Conservation (phyloP, 2,113 vertebrate species). For the Arvicanthis niloticus region DNA sequence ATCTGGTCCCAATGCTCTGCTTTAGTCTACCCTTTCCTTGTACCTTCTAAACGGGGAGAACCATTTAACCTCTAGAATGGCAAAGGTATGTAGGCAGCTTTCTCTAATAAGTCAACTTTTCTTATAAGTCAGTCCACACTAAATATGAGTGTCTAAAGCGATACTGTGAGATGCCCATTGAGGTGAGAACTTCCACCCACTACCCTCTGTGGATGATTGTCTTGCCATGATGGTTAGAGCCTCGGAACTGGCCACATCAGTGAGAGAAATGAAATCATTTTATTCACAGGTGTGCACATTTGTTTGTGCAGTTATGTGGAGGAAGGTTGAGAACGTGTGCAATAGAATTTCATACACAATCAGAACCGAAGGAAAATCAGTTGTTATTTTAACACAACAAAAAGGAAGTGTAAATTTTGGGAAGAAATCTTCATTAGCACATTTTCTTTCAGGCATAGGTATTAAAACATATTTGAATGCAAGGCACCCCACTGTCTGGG, state of each 20-base stretch:
- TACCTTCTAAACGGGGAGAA: neutral
- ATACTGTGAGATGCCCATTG: neutral
- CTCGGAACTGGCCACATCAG: neutral
- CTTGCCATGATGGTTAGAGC: neutral
- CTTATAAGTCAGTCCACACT: neutral
- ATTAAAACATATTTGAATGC: constrained; percentile 62
- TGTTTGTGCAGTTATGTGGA: neutral
- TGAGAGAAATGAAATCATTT: constrained; percentile 23
- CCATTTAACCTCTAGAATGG: neutral
- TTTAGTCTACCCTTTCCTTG: neutral
- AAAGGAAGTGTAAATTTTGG: constrained; percentile 64
- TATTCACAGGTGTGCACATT: constrained; percentile 31
- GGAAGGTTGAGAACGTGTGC: neutral
- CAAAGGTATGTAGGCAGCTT: neutral
- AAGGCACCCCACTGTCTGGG: neutral
- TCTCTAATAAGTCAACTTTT: neutral
- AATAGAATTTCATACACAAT: neutral
- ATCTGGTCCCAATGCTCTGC: neutral
- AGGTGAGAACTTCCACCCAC: neutral
- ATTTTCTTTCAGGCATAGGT: neutral
- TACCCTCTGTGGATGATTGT: neutral
- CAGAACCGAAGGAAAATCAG: constrained; percentile 35
- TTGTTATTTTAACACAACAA: constrained; percentile 55
- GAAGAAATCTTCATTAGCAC: constrained; percentile 49
- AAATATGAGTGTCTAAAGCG: neutral